These are phyloP conservation scores for Bovichtus variegatus DNA, from an alignment of 2,797 vertebrate species.

Conservation along the genomic window DNA sequence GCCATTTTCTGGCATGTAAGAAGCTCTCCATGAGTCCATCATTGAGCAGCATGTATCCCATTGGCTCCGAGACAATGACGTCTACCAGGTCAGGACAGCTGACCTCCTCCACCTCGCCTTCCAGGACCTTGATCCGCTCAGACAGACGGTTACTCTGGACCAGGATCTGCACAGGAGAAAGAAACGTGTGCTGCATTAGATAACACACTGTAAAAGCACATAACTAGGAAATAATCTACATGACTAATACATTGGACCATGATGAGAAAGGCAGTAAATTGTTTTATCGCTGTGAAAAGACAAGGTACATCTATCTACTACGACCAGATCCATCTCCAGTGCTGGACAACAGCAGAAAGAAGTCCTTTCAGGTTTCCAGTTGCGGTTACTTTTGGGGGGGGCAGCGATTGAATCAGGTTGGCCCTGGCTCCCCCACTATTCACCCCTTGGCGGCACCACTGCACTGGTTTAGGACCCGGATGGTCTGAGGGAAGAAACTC, in stretches of 20 bases:
- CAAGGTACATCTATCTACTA: neutral
- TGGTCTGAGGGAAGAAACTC: no score
- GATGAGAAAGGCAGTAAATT: neutral
- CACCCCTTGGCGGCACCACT: no score
- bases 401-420: no score
- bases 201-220: neutral
- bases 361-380: neutral
- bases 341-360: neutral
- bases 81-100: constrained; percentile 84
- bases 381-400: neutral
- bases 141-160: constrained; percentile 85
- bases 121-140: constrained; percentile 84
- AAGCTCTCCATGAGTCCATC: constrained; percentile 86
- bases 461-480: no score
- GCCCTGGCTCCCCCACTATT: no score
- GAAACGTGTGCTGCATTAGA: neutral
- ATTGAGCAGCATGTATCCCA: constrained; percentile 88
- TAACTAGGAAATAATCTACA: neutral
- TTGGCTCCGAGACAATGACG: constrained; percentile 87
- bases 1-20: constrained; percentile 87
- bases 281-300: neutral
- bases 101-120: constrained; percentile 85
- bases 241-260: neutral
- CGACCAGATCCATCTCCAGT: neutral
- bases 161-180: constrained; percentile 78